Base-by-base conservation (phyloP, 2,113 vertebrate genomes). In the Calyptomena viridis region DNA sequence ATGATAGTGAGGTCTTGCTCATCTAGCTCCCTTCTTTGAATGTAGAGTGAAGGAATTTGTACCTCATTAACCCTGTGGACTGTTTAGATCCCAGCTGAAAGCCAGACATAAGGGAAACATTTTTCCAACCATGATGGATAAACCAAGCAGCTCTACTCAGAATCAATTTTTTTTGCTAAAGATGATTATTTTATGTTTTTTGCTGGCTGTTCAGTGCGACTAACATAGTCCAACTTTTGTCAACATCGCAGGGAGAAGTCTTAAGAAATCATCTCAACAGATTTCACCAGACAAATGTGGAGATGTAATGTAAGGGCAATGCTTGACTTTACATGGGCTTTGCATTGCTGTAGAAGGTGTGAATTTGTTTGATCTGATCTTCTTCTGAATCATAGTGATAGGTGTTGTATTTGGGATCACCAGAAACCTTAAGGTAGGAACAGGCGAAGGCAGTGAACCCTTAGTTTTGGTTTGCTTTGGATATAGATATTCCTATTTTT, bases 11-110 rank as follows among this genome's bases (percentile, higher is more conserved):
- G 14, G 22, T 63, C 42, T 77, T 12, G 8, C 12, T 63, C 35
- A 40, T 47, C 11, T 44, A 64, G 20, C 31, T 46, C 31, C 17
- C 84, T 81, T 56, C 25, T 69, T 25, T 64, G 64, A n/a, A 42
- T 58, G 83, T 42, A 60, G 15, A 75, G 37, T 23, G 50, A 59
- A 50, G 39, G 21, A 63, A 40, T 56, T 86, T 53, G 18, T 69
- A 62, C 5, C 5, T 27, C 1, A 0, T 40, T 64, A 67, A 12
- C 9, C 49, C 12, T 39, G 27, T 0, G 1, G 14, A 64, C 37
- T 50, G 7, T 72, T 92, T 46, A 39, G 35, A 17, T 85, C 21
- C 21, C 24, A 60, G 24, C 9, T 78, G 49, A 63, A 80, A 77
- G 67, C 16, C 5, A 9, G 71, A 59, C 20, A 10, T 12, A 49